Evolutionary conservation across 1,140 invertebrate species (phyloP).

Genomic region (Armadillidium nasatum): DNA sequence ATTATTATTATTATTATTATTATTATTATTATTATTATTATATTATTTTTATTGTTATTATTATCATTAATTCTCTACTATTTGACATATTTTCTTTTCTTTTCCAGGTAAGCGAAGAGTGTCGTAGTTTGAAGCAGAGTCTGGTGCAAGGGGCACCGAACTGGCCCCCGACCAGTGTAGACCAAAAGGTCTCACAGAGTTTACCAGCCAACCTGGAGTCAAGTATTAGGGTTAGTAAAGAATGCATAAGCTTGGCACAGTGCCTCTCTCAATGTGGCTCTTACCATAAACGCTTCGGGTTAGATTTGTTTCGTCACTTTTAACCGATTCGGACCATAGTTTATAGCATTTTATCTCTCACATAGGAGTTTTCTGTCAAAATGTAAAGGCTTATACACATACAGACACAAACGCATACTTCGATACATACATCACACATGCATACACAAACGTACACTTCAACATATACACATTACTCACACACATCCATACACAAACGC

Average conservation of each 20-base stretch:
- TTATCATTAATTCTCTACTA: not conserved
- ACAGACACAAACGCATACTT: too few relatives aligned
- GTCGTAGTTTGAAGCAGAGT: slow-evolving; percentile 9
- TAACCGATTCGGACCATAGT: not conserved
- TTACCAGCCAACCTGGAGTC: slow-evolving; percentile 7
- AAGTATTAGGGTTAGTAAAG: not conserved
- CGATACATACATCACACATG: too few relatives aligned
- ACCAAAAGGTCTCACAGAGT: not conserved
- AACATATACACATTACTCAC: too few relatives aligned
- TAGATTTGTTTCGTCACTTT: not conserved
- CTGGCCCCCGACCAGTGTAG: slow-evolving; percentile 3
- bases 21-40: too few relatives aligned
- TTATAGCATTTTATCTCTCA: too few relatives aligned
- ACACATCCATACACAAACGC: too few relatives aligned
- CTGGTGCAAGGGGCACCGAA: not conserved
- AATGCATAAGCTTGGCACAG: not conserved
- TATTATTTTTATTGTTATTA: too few relatives aligned
- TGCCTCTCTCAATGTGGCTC: not conserved
- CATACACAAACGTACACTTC: too few relatives aligned
- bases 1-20: too few relatives aligned
- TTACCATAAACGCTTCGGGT: not conserved
- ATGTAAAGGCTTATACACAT: too few relatives aligned
- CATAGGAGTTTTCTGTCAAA: too few relatives aligned
- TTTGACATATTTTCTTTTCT: not conserved
- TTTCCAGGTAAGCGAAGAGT: slow-evolving; percentile 3